Conservation (phyloP, 53 echinoderm and acorn worm species). For the Actinopyga echinites region DNA sequence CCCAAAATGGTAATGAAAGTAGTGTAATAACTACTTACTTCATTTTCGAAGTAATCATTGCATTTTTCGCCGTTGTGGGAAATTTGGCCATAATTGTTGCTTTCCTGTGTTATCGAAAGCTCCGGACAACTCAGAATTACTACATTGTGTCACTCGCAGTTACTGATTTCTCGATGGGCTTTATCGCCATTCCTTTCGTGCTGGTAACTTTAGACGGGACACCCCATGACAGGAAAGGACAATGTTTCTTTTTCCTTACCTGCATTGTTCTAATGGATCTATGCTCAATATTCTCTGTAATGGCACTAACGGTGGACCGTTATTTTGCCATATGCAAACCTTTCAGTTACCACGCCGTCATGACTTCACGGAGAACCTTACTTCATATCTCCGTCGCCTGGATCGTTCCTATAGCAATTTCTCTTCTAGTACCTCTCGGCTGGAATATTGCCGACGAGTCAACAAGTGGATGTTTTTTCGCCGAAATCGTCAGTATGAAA, state of each 20-base stretch:
- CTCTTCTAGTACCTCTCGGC: slow-evolving; percentile 59
- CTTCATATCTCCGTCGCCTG: slow-evolving; percentile 52
- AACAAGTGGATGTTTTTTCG: slow-evolving; percentile 25
- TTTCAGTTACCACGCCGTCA: slow-evolving; percentile 31
- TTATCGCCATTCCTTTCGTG: slow-evolving; percentile 58
- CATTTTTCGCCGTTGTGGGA: slow-evolving; percentile 46
- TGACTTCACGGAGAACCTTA: slow-evolving; percentile 8
- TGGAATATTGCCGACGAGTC: slow-evolving; percentile 61
- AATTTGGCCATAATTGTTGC: slow-evolving; percentile 47
- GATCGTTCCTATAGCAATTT: slow-evolving; percentile 55
- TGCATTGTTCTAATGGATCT: slow-evolving; percentile 55
- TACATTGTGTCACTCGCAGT: slow-evolving; percentile 61
- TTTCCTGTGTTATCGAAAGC: slow-evolving; percentile 30
- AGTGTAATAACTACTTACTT: slow-evolving; percentile 33
- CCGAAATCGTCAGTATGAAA: slow-evolving; percentile 52
- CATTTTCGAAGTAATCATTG: slow-evolving; percentile 35
- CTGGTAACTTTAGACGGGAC: slow-evolving; percentile 52
- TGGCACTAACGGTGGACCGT: slow-evolving; percentile 64
- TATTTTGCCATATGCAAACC: slow-evolving; percentile 59
- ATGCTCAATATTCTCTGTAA: slow-evolving; percentile 64
- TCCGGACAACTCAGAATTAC: slow-evolving; percentile 48
- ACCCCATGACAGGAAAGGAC: slow-evolving; percentile 16
- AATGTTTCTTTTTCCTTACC: slow-evolving; percentile 56
- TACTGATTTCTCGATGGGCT: slow-evolving; percentile 67
- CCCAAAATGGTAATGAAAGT: too few species aligned